Conservation (phyloP, 2,797 vertebrate species). For the Triplophysa bombifrons region DNA sequence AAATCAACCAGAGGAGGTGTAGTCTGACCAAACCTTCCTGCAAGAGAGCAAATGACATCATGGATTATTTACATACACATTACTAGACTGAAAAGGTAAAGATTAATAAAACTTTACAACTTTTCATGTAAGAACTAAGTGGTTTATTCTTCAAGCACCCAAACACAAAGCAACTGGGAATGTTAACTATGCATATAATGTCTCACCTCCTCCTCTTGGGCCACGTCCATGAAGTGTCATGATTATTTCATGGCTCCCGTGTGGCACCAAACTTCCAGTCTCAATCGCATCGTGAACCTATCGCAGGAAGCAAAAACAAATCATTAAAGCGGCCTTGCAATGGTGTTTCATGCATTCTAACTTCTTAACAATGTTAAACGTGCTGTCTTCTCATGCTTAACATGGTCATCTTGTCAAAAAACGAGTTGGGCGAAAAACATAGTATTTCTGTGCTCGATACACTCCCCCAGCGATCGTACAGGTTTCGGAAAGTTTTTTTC, state of each 20-base stretch:
- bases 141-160: neutral
- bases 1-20: conserved; percentile 98
- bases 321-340: neutral
- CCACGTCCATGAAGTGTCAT: conserved; percentile 88
- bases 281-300: conserved; percentile 82
- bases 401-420: too few species aligned
- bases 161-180: neutral
- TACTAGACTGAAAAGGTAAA: neutral
- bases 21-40: conserved; percentile 97
- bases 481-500: too few species aligned
- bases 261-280: conserved; percentile 79
- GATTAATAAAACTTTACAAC: too few species aligned
- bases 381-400: too few species aligned
- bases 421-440: too few species aligned
- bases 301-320: conserved; percentile 27
- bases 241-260: conserved; percentile 79
- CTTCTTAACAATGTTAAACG: too few species aligned
- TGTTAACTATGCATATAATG: neutral
- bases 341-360: too few species aligned
- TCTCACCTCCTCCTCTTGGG: conserved; percentile 91
- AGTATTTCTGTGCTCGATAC: too few species aligned
- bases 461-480: too few species aligned
- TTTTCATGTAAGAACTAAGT: too few species aligned
- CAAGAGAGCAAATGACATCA: conserved; percentile 46
- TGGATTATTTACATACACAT: neutral